phyloP scores from a whole-genome alignment of 2,888 invertebrate genomes.

The Rhagonycha lutea region DNA sequence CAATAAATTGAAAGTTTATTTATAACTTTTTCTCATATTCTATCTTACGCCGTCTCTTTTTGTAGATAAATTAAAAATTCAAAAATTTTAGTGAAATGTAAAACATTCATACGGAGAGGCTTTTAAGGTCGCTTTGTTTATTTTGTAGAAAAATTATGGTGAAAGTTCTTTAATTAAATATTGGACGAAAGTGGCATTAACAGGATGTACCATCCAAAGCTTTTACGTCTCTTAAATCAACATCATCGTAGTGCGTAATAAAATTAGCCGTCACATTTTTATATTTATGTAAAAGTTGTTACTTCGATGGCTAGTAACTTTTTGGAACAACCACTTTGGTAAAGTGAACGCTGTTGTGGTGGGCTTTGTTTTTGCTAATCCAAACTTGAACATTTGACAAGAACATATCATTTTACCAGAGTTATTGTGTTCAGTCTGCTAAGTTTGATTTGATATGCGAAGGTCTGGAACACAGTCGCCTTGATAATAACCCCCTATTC shows the following conservation, averaged over 20 bases:
- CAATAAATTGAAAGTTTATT: background rate
- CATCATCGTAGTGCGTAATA: background rate
- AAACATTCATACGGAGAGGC: background rate
- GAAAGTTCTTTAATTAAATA: background rate
- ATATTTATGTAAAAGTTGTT: too few species aligned
- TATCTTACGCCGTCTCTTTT: background rate
- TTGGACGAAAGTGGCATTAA: background rate
- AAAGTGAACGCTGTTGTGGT: background rate
- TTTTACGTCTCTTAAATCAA: background rate
- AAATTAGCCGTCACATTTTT: background rate
- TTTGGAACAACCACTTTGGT: background rate
- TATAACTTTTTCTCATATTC: background rate
- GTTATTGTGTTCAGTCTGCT: background rate
- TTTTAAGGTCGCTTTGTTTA: background rate
- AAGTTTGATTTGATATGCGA: background rate
- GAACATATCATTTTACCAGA: background rate
- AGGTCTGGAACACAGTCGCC: constrained; percentile 4
- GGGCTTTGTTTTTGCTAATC: background rate
- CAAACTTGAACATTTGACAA: background rate
- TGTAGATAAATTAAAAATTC: background rate
- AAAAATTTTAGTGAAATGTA: background rate
- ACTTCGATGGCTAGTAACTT: background rate
- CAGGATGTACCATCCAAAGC: background rate
- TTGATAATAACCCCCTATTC: constrained; percentile 18
- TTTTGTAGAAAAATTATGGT: background rate